A percentile compares a stretch with the other conserved stretches of the same genome.
These are phyloP conservation scores for Achroia grisella DNA, from an alignment of 1,140 invertebrate genomes.

Conservation along the genomic window DNA sequence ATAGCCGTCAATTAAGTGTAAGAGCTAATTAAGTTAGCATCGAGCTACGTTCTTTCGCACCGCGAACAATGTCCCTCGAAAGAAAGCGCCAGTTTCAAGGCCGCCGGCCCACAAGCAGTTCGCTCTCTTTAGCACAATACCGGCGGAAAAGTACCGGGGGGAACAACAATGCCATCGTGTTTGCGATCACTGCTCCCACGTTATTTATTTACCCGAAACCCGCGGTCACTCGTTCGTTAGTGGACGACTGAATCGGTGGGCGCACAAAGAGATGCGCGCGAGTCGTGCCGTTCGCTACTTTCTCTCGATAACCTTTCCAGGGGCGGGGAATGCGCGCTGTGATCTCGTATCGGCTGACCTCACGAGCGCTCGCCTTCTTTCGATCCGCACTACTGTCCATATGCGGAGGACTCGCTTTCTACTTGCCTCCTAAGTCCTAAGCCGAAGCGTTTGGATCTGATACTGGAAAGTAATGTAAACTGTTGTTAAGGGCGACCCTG, in stretches of 20 bases:
- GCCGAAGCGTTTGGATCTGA: neutral
- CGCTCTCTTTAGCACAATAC: constrained; percentile 9
- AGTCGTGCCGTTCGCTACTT: constrained; percentile 17
- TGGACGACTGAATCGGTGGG: constrained; percentile 5
- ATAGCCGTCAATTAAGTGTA: constrained; percentile 3
- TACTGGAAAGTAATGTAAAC: neutral
- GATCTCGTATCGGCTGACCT: constrained; percentile 21
- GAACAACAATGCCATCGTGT: constrained; percentile 1
- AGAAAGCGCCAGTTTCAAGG: constrained; percentile 14
- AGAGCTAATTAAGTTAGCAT: constrained; percentile 6
- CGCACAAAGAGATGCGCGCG: constrained; percentile 21
- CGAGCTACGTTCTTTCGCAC: constrained; percentile 1
- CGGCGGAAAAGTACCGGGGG: neutral
- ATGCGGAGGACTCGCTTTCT: constrained; percentile 19
- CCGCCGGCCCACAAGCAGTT: constrained; percentile 3
- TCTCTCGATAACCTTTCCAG: constrained; percentile 29
- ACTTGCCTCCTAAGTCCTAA: constrained; percentile 4
- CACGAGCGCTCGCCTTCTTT: constrained; percentile 14
- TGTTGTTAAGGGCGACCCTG: neutral
- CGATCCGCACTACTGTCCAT: constrained; percentile 9
- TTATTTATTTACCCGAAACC: constrained; percentile 4
- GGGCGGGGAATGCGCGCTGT: constrained; percentile 8
- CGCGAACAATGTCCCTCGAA: constrained; percentile 3
- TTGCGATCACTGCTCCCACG: neutral
- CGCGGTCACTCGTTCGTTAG: constrained; percentile 1